phyloP scores from a whole-genome alignment of 2,888 invertebrate genomes.

The Onthophagus sagittarius region DNA sequence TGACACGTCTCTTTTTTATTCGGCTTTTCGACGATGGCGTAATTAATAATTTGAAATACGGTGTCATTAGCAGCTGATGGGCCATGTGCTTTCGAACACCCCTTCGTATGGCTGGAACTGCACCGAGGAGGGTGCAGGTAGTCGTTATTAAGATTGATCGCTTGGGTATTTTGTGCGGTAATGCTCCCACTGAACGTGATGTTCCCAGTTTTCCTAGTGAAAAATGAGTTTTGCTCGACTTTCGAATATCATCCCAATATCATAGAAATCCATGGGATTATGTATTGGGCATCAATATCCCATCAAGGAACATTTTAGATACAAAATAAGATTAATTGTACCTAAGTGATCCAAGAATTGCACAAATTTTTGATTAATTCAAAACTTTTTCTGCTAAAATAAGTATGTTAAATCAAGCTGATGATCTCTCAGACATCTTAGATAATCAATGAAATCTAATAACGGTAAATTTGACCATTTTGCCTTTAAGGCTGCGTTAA shows the following conservation, averaged over 20 bases:
- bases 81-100: conserved; percentile 38
- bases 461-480: too few species aligned
- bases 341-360: too few species aligned
- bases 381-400: too few species aligned
- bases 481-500: too few species aligned
- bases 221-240: not conserved
- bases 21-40: conserved; percentile 31
- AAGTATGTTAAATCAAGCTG: too few species aligned
- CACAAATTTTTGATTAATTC: too few species aligned
- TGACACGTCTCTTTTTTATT: not conserved
- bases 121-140: conserved; percentile 35
- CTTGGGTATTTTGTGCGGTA: conserved; percentile 31
- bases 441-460: too few species aligned
- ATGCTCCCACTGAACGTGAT: not conserved
- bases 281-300: too few species aligned
- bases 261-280: not conserved
- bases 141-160: conserved; percentile 41
- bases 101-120: conserved; percentile 27
- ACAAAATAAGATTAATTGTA: too few species aligned
- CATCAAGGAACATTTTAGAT: too few species aligned
- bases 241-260: not conserved
- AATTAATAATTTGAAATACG: conserved; percentile 45
- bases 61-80: conserved; percentile 41
- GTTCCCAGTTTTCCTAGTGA: not conserved
- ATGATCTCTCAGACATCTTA: too few species aligned